Conservation (phyloP, 2,797 vertebrate species). For the Allobates femoralis region DNA sequence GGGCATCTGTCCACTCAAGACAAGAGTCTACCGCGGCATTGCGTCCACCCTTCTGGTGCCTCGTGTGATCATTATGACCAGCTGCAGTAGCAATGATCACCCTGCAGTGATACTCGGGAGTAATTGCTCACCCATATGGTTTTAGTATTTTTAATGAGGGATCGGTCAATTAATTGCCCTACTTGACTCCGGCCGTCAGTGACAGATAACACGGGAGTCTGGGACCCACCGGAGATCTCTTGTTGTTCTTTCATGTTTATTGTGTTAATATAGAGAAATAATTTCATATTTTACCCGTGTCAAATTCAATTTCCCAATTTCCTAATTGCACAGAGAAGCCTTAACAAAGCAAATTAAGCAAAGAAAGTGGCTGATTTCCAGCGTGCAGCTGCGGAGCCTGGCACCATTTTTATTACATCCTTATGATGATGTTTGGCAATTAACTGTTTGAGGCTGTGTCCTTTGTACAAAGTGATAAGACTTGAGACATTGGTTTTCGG, state of each 20-base stretch:
- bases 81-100: conserved; percentile 64
- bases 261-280: background rate
- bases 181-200: conserved; percentile 63
- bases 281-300: conserved; percentile 14
- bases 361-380: background rate
- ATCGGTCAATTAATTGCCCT: conserved; percentile 66
- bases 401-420: background rate
- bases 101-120: conserved; percentile 66
- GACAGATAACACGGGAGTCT: background rate
- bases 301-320: conserved; percentile 32
- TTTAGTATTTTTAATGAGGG: conserved; percentile 65
- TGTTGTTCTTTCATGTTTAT: background rate
- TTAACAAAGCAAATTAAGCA: conserved; percentile 5
- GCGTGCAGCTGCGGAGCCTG: background rate
- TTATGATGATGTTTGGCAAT: background rate
- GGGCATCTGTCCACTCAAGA: conserved; percentile 21
- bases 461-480: background rate
- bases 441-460: background rate
- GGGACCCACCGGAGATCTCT: background rate
- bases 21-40: conserved; percentile 50
- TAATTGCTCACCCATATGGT: conserved; percentile 69
- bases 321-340: conserved; percentile 6
- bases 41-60: conserved; percentile 5
- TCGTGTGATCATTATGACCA: conserved; percentile 59
- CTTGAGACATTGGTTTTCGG: background rate